Base-by-base conservation (phyloP, 2,113 vertebrate species). In the Scatophagus argus region DNA sequence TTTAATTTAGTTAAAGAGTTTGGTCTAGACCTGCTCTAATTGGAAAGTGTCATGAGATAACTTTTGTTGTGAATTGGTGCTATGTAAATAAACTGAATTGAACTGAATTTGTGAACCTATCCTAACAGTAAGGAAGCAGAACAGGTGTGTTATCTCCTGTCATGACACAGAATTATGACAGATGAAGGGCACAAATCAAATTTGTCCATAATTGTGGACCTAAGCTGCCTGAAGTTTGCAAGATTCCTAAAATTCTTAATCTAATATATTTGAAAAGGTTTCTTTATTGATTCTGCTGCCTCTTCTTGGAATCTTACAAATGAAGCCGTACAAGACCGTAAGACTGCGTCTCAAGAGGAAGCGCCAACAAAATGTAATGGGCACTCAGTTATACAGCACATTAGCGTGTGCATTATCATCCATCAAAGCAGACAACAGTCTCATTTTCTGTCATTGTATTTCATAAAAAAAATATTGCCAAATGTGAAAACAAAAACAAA, bases 331-430 rank as follows among this genome's bases (percentile, higher is more conserved):
- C 75, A 93, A 96, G 92, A 93, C 93, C 74, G 91, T 46, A 9
- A 96, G 85, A 78, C 94, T 93, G 92, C 91, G 70, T 87, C 94
- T 89, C 94, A 91, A 81, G 93, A 94, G 89, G 91, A 90, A 81
- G 90, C 93, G 86, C 88, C 95, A 71, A 93, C 92, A 94, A 95
- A 78, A 66, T 32, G 46, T 79, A 73, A 85, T 76, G 60, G 68
- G 47, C 70, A 41, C 62, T 75, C 79, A 68, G 67, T 82, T 54
- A 51, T 60, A 58, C 5, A 52, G 55, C 77, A 56, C 74, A 85
- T 79, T 47, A 65, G 27, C 8, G 51, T 58, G 49, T 21, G 21
- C 76, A 85, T 74, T 47, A 78, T 32, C 60, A 59, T 81, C 70
- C 77, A 75, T 87, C 69, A 79, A 32, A 64, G 32, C 25, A 79